Evolutionary conservation across 2,113 vertebrate genomes (phyloP), one percentile per base, ranked within the genome.

Genomic region (Tragelaphus imberbis): DNA sequence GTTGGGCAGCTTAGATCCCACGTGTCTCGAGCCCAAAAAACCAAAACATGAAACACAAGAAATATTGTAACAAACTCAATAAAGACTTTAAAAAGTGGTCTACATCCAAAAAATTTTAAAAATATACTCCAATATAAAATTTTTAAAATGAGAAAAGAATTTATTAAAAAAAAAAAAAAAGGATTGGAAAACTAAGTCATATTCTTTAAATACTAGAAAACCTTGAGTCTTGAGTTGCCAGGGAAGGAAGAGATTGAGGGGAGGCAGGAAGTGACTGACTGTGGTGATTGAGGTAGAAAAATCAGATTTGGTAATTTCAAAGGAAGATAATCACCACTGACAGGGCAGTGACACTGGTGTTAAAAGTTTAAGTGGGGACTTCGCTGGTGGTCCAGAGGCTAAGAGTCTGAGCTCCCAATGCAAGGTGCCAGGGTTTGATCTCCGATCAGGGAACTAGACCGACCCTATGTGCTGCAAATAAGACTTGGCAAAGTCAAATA

Each of bases 321-420:
- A 55, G 40, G 28, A 80, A 3, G 15, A 33, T 2, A 2, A 16
- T 25, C 2, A 23, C 75, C 44, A 59, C 7, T 5, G 7, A 82
- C 0, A 6, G 81, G 2, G 6, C 0, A 5, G 27, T 23, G 11
- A 19, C 11, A 51, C 0, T 40, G 36, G 17, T 2, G 55, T 25
- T 55, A 14, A 15, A 56, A 25, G 30, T 28, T 47, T 84, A 65
- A 68, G 10, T 71, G 30, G 40, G 49, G 79, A 49, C 44, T 49
- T 16, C 25, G 16, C 77, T 17, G 44, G 27, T 30, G 49, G 23
- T 15, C 25, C 63, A 71, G 49, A 11, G 47, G 27, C 36, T 44
- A 44, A 23, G 75, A 77, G 40, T 77, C 40, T 3, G 6, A 77
- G 19, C n/a, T 23, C n/a, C 2, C n/a, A 75, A 12, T 6, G n/a